Evolutionary conservation across 2,113 vertebrate species (phyloP).

Genomic region (Forbesichthys papilliferus): DNA sequence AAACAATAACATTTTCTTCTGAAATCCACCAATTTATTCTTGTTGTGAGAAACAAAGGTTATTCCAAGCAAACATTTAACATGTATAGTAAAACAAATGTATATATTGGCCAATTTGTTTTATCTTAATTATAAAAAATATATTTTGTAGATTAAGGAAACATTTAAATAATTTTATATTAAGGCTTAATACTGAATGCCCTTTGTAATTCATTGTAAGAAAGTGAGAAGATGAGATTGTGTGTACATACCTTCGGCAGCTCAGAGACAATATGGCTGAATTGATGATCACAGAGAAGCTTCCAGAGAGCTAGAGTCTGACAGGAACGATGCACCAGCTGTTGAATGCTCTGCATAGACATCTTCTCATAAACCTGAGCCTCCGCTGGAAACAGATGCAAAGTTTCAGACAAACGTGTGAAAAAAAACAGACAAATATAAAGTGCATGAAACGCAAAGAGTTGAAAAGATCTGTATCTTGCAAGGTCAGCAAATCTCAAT

Average conservation of each 20-base stretch:
- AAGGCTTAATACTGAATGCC: neutral
- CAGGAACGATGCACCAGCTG: slow-evolving; percentile 91
- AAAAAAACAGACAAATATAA: neutral
- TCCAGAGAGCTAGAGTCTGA: slow-evolving; percentile 93
- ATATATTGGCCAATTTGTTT: too few species aligned
- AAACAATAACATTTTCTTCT: too few species aligned
- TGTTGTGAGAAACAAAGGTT: too few species aligned
- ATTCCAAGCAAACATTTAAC: too few species aligned
- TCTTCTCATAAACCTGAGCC: slow-evolving; percentile 91
- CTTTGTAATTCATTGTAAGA: neutral
- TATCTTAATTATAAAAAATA: too few species aligned
- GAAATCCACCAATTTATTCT: too few species aligned
- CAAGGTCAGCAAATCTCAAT: too few species aligned
- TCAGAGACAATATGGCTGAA: slow-evolving; percentile 90
- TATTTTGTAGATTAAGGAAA: too few species aligned
- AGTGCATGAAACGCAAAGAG: neutral
- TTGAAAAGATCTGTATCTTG: too few species aligned
- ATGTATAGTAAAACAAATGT: too few species aligned
- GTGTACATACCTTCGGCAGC: slow-evolving; percentile 86
- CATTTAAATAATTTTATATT: too few species aligned
- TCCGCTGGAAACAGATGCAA: slow-evolving; percentile 75
- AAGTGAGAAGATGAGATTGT: neutral
- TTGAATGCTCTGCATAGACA: slow-evolving; percentile 91
- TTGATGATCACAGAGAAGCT: slow-evolving; percentile 94
- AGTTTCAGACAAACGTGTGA: neutral